Conservation (phyloP, 2,888 invertebrate species). For the Oscheius sp. region DNA sequence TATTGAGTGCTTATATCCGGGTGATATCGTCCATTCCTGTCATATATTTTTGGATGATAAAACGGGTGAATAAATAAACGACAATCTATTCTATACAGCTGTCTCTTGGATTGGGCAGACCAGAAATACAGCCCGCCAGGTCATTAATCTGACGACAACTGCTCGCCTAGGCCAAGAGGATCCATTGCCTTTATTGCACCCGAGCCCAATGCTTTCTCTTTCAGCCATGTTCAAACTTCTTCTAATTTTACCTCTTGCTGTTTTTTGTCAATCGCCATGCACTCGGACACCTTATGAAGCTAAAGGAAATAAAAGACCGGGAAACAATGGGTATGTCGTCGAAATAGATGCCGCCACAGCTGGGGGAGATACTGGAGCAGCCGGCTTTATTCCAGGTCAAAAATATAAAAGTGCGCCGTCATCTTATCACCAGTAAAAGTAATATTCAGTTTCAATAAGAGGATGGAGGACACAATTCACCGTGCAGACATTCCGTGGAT, state of each 20-base stretch:
- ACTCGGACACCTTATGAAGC: conserved; percentile 59
- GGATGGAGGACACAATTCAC: conserved; percentile 72
- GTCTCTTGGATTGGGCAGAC: conserved; percentile 6
- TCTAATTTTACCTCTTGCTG: not conserved
- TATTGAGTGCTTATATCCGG: not conserved
- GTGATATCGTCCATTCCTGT: conserved; percentile 1
- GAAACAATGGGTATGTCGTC: conserved; percentile 71
- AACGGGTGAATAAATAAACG: not conserved
- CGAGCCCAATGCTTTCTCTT: conserved; percentile 1
- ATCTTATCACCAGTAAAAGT: not conserved
- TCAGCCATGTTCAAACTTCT: conserved; percentile 3
- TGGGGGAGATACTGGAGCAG: conserved; percentile 42
- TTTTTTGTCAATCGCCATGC: conserved; percentile 33
- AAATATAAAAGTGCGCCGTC: conserved; percentile 53
- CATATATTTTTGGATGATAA: not conserved
- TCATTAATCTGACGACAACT: conserved; percentile 29
- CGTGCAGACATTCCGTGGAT: conserved; percentile 73
- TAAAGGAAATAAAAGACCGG: conserved; percentile 58
- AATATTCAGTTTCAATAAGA: conserved; percentile 62
- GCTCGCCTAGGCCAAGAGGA: conserved; percentile 14
- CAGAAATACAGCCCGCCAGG: conserved; percentile 23
- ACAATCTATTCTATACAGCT: conserved; percentile 9
- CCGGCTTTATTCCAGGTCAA: conserved; percentile 68
- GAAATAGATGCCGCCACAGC: conserved; percentile 56
- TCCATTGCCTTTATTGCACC: conserved; percentile 15